Evolutionary conservation across 1,140 invertebrate genomes (phyloP).

Genomic region (Tenebrio molitor): DNA sequence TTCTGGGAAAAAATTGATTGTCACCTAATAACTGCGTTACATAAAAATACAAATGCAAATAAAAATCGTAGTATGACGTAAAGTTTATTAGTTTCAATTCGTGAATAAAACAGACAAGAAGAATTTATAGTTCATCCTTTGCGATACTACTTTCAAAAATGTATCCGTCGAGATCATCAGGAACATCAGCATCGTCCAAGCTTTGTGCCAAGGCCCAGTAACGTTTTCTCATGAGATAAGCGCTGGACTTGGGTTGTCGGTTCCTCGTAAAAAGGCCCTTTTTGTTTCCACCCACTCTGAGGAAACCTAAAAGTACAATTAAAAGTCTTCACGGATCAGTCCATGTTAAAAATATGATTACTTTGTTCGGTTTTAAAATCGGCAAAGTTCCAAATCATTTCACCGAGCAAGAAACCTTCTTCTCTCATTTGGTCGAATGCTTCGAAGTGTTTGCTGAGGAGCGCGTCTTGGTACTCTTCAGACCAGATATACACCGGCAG

Average conservation of each 20-base stretch:
- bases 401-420: constrained; percentile 71
- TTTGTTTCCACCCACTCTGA: constrained; percentile 85
- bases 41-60: too few species aligned
- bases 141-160: constrained; percentile 10
- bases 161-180: constrained; percentile 63
- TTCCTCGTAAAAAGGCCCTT: constrained; percentile 91
- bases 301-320: constrained; percentile 72
- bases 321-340: not conserved
- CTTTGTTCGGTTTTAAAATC: constrained; percentile 85
- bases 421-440: constrained; percentile 86
- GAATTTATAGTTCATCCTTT: not conserved
- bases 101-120: too few species aligned
- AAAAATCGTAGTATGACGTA: too few species aligned
- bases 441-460: constrained; percentile 87
- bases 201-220: constrained; percentile 77
- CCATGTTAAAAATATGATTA: constrained; percentile 61
- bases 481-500: constrained; percentile 88
- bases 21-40: too few species aligned
- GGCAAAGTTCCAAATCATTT: constrained; percentile 95
- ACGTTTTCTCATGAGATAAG: constrained; percentile 80
- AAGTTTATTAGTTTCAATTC: too few species aligned
- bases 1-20: too few species aligned
- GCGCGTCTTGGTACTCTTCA: constrained; percentile 85
- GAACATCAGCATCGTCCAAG: constrained; percentile 68
- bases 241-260: constrained; percentile 86